Conservation (phyloP, 2,113 vertebrate genomes). For the Leptosomus discolor region DNA sequence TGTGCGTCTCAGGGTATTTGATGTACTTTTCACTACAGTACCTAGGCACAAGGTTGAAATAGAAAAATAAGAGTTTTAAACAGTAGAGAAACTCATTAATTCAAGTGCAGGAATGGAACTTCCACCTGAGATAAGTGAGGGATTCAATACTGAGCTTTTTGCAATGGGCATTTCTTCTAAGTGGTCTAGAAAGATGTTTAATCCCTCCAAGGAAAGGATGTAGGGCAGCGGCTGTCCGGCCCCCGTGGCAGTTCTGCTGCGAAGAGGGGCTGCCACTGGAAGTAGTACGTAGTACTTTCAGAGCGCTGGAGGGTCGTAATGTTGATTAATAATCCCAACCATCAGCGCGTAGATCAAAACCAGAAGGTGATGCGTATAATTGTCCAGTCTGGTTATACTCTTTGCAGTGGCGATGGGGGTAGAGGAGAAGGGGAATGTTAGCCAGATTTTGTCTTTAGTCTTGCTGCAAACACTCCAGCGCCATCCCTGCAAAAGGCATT, state of each 20-base stretch:
- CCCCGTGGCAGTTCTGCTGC: neutral
- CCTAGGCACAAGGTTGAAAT: constrained; percentile 25
- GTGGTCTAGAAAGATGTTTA: neutral
- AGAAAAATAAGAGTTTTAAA: constrained; percentile 42
- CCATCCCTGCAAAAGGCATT: neutral
- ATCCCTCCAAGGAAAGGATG: neutral
- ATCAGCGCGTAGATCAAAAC: constrained; percentile 3
- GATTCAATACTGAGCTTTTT: neutral
- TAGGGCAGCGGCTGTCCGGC: neutral
- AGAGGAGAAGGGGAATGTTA: neutral
- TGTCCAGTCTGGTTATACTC: neutral
- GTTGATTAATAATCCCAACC: neutral
- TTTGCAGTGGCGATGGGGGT: neutral
- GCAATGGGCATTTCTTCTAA: neutral
- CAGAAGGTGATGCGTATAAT: neutral
- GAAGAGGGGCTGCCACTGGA: neutral
- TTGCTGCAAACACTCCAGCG: neutral
- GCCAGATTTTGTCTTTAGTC: neutral
- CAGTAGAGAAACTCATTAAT: constrained; percentile 40
- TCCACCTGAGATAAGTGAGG: neutral
- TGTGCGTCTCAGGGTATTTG: constrained; percentile 40
- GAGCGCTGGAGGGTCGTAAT: neutral
- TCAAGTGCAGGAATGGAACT: constrained; percentile 24
- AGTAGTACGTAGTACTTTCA: neutral
- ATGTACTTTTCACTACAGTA: constrained; percentile 47